Evolutionary conservation across 2,888 invertebrate genomes (phyloP).

Genomic region (Agonum fuliginosum): DNA sequence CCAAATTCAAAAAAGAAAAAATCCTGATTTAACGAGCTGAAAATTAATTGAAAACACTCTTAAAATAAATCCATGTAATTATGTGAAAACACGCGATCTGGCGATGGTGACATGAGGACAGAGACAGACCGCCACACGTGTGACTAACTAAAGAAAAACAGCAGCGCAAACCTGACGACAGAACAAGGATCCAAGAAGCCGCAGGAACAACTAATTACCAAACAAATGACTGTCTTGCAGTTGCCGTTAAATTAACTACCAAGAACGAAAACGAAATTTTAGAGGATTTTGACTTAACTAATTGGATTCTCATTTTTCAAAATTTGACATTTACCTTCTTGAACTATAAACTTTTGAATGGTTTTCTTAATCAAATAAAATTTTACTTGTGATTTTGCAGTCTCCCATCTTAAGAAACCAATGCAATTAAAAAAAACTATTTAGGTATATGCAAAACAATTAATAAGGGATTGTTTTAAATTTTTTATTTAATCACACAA

Average conservation of each 20-base stretch:
- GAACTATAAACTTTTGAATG: too few relatives aligned
- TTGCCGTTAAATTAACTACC: slow-evolving; percentile 41
- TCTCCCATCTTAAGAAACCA: too few relatives aligned
- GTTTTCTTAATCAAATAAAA: too few relatives aligned
- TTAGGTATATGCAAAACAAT: too few relatives aligned
- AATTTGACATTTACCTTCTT: too few relatives aligned
- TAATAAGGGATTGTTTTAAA: too few relatives aligned
- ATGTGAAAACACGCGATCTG: slow-evolving; percentile 45
- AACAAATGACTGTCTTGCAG: slow-evolving; percentile 46
- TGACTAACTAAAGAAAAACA: slow-evolving; percentile 46
- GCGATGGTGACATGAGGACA: slow-evolving; percentile 31
- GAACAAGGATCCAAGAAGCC: slow-evolving; percentile 25
- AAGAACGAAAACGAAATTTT: too few relatives aligned
- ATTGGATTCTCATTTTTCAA: too few relatives aligned
- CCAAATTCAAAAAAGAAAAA: background rate
- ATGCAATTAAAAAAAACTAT: too few relatives aligned
- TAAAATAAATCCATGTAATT: slow-evolving; percentile 52
- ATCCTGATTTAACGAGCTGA: slow-evolving; percentile 6
- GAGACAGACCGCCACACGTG: slow-evolving; percentile 30
- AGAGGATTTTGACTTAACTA: background rate
- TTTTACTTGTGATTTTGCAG: too few relatives aligned
- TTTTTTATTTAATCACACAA: too few relatives aligned
- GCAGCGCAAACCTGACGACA: slow-evolving; percentile 5
- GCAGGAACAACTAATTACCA: slow-evolving; percentile 34
- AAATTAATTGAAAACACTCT: slow-evolving; percentile 54